Evolutionary conservation across 2,797 vertebrate species (phyloP), one percentile per base, ranked within the genome.

Genomic region (Champsocephalus esox): DNA sequence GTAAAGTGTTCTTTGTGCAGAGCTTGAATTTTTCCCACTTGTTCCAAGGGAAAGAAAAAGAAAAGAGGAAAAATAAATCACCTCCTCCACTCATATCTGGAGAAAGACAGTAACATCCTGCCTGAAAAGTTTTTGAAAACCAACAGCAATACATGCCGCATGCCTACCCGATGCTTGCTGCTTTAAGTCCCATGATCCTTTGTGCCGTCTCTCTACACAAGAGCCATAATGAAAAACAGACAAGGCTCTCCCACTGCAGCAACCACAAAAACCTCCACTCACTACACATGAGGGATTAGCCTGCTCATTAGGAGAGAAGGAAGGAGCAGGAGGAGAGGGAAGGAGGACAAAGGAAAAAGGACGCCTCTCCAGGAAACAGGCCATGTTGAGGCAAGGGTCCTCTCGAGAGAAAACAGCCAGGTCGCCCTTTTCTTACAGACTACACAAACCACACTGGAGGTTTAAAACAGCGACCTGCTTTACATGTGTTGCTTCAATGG

Each of bases 161-260:
- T 70, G 77, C 71, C 71, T 76, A 49, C 80, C 75, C 28, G 51
- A 79, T 73, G 86, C 82, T 66, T 63, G 48, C 67, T 50, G 75
- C 79, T 74, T 51, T 43, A 19, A 77, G 83, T 88, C 88, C 77
- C 85, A 81, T 86, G 88, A 92, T 90, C 86, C 81, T 90, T 88
- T 91, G 85, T 89, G 84, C 73, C 38, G 63, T 75, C 63, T 70
- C 82, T 79, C 70, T 83, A 81, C 82, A 82, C 77, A 79, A 83
- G 73, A 87, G 65, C 76, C 69, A 57, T 92, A 93, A 94, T 92
- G 91, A 89, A 87, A 92, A 92, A 77, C 92, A 94, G 92, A 88
- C 88, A 71, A 79, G 77, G 79, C 87, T 80, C 87, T 84, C 77
- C 86, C 80, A 77, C 87, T 86, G 78, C 90, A 91, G 86, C 58